Evolutionary conservation across 1,140 invertebrate species (phyloP), one percentile per base, ranked within the genome.

Genomic region (Cydia splendana): DNA sequence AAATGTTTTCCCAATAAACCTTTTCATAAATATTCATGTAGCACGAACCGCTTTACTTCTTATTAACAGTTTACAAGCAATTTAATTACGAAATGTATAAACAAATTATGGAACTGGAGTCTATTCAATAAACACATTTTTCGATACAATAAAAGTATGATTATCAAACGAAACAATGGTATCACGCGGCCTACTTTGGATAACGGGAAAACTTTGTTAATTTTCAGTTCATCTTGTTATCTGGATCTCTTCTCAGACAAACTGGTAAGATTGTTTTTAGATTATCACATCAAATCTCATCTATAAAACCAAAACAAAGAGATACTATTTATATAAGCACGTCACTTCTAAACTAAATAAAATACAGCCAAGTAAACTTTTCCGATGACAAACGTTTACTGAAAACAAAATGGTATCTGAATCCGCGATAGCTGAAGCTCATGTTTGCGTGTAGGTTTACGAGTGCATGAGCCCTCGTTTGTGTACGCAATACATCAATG

Each of bases 401-500:
- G 2, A 7, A 57, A 18, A 57, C 5, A 10, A 57, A 15, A 48
- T 48, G 45, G 65, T 34, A 18, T 34, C 28, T 69, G 65, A 69
- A 69, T 34, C 13, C 65, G 5, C n/a, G 24, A 42, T 71, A 45
- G 30, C n/a, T 42, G 9, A 5, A n/a, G 34, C 34, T 71, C 67
- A 71, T 20, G 9, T 20, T 42, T 20, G 67, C 67, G 34, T 71
- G 34, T 71, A 38, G 6, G 13, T 71, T 71, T 45, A 71, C 34
- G 67, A 71, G 24, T 71, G 38, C 67, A 69, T 38, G 34, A 71
- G 67, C 34, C n/a, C 65, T 67, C 65, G 67, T 71, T 42, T 71
- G 67, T 71, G 67, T 71, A 71, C 67, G 15, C 45, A 71, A 30
- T 30, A 30, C 3, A 30, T 30, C 30, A 30, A 30, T 30, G 1